Evolutionary conservation across 2,888 invertebrate species (phyloP).

Genomic region (Ceramica pisi): DNA sequence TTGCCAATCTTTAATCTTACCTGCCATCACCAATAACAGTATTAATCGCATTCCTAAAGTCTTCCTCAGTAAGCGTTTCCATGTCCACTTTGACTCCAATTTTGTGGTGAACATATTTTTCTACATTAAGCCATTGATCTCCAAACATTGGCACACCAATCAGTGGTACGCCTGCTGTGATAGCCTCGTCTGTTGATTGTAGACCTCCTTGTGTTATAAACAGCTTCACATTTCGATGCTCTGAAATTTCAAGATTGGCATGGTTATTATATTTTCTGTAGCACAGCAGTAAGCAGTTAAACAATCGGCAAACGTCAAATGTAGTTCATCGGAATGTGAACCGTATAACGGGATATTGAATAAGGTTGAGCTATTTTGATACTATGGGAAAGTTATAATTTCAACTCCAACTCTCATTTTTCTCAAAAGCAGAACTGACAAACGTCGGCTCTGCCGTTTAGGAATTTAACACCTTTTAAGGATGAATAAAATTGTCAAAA

Average conservation of each 20-base stretch:
- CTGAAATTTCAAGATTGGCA: slow-evolving; percentile 52
- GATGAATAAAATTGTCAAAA: no score
- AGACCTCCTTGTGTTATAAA: slow-evolving; percentile 87
- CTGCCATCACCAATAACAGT: slow-evolving; percentile 35
- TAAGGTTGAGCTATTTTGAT: no score
- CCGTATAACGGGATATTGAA: no score
- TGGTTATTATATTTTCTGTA: not conserved
- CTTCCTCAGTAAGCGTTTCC: slow-evolving; percentile 68
- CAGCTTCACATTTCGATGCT: slow-evolving; percentile 84
- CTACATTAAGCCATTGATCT: slow-evolving; percentile 81
- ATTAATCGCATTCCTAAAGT: slow-evolving; percentile 60
- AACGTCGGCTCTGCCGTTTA: no score
- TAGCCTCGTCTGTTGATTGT: slow-evolving; percentile 84
- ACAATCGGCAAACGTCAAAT: not conserved
- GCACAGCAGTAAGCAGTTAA: not conserved
- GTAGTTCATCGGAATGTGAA: no score
- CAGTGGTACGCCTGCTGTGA: slow-evolving; percentile 80
- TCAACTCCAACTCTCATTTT: no score
- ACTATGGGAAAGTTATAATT: no score
- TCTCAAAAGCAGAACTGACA: no score
- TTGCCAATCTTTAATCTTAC: slow-evolving; percentile 3
- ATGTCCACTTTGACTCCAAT: slow-evolving; percentile 76
- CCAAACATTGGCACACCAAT: slow-evolving; percentile 81
- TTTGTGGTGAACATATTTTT: slow-evolving; percentile 68
- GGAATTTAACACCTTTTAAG: no score